phyloP scores from a whole-genome alignment of 1,140 invertebrate species.

The Coenobita brevimanus region DNA sequence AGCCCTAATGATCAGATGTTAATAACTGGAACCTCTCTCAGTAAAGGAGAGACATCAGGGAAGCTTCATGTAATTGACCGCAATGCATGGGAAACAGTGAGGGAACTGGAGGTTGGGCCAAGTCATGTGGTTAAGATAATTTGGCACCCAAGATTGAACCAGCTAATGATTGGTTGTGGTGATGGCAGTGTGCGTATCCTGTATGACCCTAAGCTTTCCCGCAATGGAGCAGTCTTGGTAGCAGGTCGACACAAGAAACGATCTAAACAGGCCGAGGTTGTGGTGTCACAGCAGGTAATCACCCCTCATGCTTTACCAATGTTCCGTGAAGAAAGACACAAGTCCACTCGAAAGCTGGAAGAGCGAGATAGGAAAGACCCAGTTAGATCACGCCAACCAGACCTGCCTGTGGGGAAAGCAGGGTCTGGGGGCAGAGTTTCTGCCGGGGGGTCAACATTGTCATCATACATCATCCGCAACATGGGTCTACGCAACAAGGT shows the following conservation, averaged over 20 bases:
- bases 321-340: conserved; percentile 93
- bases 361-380: conserved; percentile 95
- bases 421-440: conserved; percentile 95
- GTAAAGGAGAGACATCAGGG: conserved; percentile 82
- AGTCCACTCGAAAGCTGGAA: conserved; percentile 91
- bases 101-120: conserved; percentile 83
- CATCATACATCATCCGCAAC: conserved; percentile 97
- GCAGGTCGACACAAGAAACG: conserved; percentile 85
- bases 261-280: conserved; percentile 85
- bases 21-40: conserved; percentile 89
- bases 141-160: conserved; percentile 98
- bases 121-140: conserved; percentile 87
- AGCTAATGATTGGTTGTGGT: conserved; percentile 94
- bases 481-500: conserved; percentile 94
- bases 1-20: conserved; percentile 94
- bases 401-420: conserved; percentile 92
- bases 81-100: conserved; percentile 84
- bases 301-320: conserved; percentile 97
- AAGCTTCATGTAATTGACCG: conserved; percentile 88
- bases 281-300: conserved; percentile 94
- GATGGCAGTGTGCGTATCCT: conserved; percentile 93
- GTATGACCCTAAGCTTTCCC: conserved; percentile 90
- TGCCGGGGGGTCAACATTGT: conserved; percentile 95
- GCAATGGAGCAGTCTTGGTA: conserved; percentile 93
- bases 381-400: conserved; percentile 92